These are phyloP conservation scores for Gallinago solitaria DNA, from an alignment of 2,797 vertebrate species.

Conservation along the genomic window DNA sequence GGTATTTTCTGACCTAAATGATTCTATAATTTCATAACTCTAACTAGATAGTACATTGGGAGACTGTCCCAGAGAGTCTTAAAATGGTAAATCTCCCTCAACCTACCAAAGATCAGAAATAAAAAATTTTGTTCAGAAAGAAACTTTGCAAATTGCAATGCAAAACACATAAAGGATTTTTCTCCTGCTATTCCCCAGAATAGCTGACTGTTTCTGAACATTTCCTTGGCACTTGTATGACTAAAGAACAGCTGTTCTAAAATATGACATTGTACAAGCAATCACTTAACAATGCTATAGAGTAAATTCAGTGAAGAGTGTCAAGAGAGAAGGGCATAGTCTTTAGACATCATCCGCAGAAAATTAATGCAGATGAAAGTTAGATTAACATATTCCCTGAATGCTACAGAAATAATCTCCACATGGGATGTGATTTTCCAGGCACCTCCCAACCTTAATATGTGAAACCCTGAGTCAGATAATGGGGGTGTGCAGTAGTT, in stretches of 20 bases:
- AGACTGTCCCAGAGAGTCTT: neutral
- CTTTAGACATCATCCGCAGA: neutral
- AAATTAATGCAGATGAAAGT: conserved; percentile 40
- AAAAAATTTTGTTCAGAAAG: neutral
- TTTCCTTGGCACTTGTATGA: conserved; percentile 1
- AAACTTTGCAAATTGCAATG: neutral
- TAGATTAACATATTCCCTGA: neutral
- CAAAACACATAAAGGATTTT: neutral
- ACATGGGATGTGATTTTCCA: neutral
- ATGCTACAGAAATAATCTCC: neutral
- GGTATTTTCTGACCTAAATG: neutral
- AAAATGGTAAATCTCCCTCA: neutral
- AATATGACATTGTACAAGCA: conserved; percentile 16
- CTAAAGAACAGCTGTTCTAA: conserved; percentile 49
- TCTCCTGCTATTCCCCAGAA: neutral
- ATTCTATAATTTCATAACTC: neutral
- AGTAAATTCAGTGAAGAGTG: conserved; percentile 21
- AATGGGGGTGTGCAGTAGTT: neutral
- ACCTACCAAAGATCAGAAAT: neutral
- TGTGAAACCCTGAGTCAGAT: neutral
- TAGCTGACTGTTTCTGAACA: conserved; percentile 1
- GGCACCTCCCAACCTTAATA: neutral
- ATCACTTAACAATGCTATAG: neutral
- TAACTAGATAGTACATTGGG: neutral
- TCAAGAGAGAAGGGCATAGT: conserved; percentile 22